Conservation (phyloP, 2,797 vertebrate genomes). For the Crax fasciolata region DNA sequence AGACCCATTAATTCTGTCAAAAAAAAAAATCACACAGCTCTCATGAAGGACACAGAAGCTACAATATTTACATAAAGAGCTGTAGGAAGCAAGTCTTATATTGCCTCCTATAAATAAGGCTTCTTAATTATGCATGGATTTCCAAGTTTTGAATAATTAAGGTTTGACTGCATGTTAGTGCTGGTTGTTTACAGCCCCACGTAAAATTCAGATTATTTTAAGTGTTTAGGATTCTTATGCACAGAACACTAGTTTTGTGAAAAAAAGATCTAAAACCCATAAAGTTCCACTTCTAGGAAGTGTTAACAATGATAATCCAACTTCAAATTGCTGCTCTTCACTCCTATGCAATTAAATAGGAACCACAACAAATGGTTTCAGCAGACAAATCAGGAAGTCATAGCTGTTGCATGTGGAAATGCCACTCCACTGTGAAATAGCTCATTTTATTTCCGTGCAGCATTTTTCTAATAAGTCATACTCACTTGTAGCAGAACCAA, state of each 20-base stretch:
- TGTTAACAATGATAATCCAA: not conserved
- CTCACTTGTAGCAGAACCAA: constrained; percentile 98
- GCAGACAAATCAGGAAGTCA: not conserved
- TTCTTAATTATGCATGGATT: not conserved
- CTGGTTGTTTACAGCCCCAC: not conserved
- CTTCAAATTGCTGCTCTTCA: not conserved
- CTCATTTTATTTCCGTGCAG: constrained; percentile 8
- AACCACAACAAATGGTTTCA: not conserved
- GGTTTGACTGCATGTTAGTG: not conserved
- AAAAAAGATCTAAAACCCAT: not conserved
- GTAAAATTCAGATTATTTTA: not conserved
- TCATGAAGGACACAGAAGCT: not conserved
- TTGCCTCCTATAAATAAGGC: not conserved
- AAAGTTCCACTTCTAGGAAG: not conserved
- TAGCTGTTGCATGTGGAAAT: not conserved
- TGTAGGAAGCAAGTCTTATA: not conserved
- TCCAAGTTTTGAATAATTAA: not conserved
- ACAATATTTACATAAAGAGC: not conserved
- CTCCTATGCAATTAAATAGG: not conserved
- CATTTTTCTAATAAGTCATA: constrained; percentile 44
- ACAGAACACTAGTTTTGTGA: not conserved
- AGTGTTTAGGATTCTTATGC: not conserved
- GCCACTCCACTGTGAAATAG: not conserved
- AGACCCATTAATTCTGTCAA: not conserved
- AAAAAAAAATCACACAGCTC: not conserved